Conservation (phyloP, 2,888 invertebrate genomes). For the Cryptops parisi region DNA sequence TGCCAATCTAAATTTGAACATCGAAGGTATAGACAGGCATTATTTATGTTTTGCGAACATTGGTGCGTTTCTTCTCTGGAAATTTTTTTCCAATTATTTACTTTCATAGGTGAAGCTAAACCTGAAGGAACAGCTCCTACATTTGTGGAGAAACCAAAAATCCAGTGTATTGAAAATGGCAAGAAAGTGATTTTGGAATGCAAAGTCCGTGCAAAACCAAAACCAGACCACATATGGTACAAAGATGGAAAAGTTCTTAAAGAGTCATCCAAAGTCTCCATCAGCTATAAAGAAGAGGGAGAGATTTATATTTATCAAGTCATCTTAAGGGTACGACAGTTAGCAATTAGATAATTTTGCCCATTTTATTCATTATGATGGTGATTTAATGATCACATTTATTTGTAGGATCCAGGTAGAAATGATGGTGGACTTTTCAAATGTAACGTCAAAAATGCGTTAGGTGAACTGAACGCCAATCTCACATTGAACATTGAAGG, state of each 20-base stretch:
- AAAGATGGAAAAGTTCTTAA: constrained; percentile 70
- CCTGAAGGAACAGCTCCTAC: constrained; percentile 86
- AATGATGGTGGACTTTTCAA: constrained; percentile 97
- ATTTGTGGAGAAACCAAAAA: constrained; percentile 95
- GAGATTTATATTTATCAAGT: constrained; percentile 75
- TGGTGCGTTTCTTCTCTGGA: constrained; percentile 18
- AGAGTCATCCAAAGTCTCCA: constrained; percentile 66
- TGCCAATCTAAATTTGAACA: constrained; percentile 36
- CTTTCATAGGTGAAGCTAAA: constrained; percentile 51
- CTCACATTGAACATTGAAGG: constrained; percentile 96
- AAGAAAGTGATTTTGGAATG: constrained; percentile 96
- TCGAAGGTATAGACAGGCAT: constrained; percentile 28
- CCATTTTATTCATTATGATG: too few relatives aligned
- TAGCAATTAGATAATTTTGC: too few relatives aligned
- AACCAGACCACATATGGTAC: constrained; percentile 90
- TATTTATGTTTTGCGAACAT: neutral
- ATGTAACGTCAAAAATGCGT: constrained; percentile 89
- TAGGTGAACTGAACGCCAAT: constrained; percentile 94
- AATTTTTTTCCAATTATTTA: too few relatives aligned
- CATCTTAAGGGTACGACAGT: constrained; percentile 55
- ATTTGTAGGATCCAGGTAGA: constrained; percentile 68
- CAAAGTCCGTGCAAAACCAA: constrained; percentile 75
- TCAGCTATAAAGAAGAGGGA: constrained; percentile 65
- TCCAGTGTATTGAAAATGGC: constrained; percentile 95
- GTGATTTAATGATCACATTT: constrained; percentile 15